Evolutionary conservation across 2,797 vertebrate genomes (phyloP).

Genomic region (Brachymystax lenok): DNA sequence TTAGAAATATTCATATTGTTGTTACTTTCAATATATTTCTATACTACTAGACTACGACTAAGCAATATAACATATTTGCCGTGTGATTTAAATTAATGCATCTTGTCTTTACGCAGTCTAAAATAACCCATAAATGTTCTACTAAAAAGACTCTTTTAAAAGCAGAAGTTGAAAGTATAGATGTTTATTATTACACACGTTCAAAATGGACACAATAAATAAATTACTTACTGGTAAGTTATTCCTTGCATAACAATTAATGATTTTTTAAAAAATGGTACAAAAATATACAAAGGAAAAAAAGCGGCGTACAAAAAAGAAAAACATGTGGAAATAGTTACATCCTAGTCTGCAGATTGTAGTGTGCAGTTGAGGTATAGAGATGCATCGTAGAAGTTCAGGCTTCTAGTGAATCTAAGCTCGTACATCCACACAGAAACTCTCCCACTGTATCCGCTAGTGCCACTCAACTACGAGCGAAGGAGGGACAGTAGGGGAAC

Average conservation of each 20-base stretch:
- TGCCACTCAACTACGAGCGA: conserved; percentile 68
- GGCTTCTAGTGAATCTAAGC: conserved; percentile 83
- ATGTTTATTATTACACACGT: conserved; percentile 45
- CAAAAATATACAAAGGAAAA: conserved; percentile 43
- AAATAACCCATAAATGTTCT: conserved; percentile 35
- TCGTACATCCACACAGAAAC: conserved; percentile 84
- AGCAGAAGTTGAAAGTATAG: conserved; percentile 34
- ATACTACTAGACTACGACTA: not conserved
- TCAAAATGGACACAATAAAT: conserved; percentile 54
- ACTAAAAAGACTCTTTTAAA: conserved; percentile 37
- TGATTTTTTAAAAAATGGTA: conserved; percentile 51
- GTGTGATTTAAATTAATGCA: not conserved
- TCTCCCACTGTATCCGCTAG: conserved; percentile 83
- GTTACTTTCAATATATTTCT: not conserved
- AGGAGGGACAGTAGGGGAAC: conserved; percentile 66
- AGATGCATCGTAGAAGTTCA: conserved; percentile 78
- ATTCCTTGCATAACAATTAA: conserved; percentile 72
- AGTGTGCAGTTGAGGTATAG: conserved; percentile 73
- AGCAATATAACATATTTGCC: not conserved
- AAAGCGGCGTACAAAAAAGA: conserved; percentile 59
- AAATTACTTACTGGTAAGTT: conserved; percentile 79
- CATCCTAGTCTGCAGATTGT: conserved; percentile 79
- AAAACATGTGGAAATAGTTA: conserved; percentile 78
- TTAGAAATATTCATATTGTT: conserved; percentile 13
- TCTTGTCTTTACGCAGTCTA: conserved; percentile 8